Evolutionary conservation across 2,113 vertebrate genomes (phyloP).

Genomic region (Gobio gobio): DNA sequence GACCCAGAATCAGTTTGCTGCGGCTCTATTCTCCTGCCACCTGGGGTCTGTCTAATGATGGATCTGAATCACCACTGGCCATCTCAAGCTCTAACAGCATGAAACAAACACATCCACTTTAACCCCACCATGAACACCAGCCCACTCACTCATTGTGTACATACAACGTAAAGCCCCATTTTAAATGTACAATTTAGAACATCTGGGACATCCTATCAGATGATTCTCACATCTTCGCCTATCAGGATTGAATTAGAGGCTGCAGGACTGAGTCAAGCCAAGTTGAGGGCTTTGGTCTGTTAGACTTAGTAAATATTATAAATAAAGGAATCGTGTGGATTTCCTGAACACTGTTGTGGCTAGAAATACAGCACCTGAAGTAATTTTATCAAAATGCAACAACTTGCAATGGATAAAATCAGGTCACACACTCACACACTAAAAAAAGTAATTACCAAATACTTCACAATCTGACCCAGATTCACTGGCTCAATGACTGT

Average conservation of each 20-base stretch:
- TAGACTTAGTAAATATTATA: neutral
- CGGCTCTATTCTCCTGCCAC: conserved; percentile 17
- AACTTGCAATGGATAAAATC: neutral
- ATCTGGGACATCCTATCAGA: neutral
- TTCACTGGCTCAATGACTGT: neutral
- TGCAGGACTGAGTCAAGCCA: neutral
- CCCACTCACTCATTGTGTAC: neutral
- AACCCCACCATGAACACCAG: neutral
- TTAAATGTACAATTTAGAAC: neutral
- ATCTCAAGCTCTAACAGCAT: neutral
- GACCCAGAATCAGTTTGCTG: conserved; percentile 37
- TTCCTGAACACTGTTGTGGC: neutral
- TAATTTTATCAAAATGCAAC: neutral
- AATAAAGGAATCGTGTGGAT: neutral
- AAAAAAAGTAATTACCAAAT: neutral
- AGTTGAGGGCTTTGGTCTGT: neutral
- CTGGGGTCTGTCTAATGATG: conserved; percentile 20
- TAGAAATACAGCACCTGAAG: neutral
- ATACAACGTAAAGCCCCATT: too few relatives aligned
- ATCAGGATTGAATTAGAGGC: neutral
- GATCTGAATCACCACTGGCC: neutral
- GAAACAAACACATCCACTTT: conserved; percentile 22
- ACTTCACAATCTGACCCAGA: neutral
- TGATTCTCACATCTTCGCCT: neutral
- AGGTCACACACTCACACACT: neutral